These are phyloP conservation scores for Rhizoglyphus robini DNA, from an alignment of 1,140 invertebrate genomes.

Conservation along the genomic window DNA sequence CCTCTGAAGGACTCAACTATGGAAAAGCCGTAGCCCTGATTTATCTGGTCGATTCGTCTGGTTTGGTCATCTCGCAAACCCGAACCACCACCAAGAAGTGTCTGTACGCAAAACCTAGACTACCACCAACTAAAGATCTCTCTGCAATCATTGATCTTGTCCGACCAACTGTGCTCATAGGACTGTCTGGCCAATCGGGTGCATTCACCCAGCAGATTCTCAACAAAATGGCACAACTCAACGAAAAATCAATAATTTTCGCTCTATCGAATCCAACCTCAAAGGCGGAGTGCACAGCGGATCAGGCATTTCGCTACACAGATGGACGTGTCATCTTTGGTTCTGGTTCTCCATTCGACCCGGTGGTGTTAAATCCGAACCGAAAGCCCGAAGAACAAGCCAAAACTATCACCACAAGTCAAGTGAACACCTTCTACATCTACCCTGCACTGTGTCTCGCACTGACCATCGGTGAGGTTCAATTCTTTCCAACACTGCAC, in stretches of 20 bases:
- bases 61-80: constrained; percentile 30
- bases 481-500: constrained; percentile 65
- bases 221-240: constrained; percentile 66
- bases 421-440: constrained; percentile 93
- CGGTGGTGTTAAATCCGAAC: constrained; percentile 56
- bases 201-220: constrained; percentile 76
- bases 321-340: constrained; percentile 80
- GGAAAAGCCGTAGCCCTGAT: constrained; percentile 64
- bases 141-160: constrained; percentile 60
- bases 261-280: constrained; percentile 92
- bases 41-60: constrained; percentile 46
- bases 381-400: no score
- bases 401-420: constrained; percentile 69
- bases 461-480: constrained; percentile 57
- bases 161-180: constrained; percentile 70
- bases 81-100: constrained; percentile 42
- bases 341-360: constrained; percentile 77
- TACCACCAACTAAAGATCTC: constrained; percentile 57
- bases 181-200: constrained; percentile 67
- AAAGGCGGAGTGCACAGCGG: constrained; percentile 91
- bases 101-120: constrained; percentile 68
- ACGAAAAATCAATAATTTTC: constrained; percentile 78
- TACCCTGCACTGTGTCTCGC: constrained; percentile 86
- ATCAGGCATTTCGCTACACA: constrained; percentile 71
- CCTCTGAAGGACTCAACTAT: constrained; percentile 54